Conservation (phyloP, 2,888 invertebrate genomes). For the Salpingus planirostris region DNA sequence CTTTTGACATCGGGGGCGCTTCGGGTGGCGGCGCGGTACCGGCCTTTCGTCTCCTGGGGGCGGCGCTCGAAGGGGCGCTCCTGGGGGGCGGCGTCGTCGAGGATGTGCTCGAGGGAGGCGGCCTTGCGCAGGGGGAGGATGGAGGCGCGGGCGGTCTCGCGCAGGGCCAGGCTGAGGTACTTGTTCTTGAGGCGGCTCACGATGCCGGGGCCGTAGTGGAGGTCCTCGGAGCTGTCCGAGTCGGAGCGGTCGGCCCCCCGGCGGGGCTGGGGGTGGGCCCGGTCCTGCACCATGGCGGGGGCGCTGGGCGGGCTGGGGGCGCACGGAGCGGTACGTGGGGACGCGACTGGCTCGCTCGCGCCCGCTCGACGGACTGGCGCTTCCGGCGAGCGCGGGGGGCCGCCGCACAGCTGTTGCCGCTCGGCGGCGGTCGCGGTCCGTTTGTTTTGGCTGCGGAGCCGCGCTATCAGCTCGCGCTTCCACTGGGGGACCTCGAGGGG, state of each 20-base stretch:
- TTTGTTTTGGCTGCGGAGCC: slow-evolving; percentile 50
- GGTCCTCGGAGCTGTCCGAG: slow-evolving; percentile 55
- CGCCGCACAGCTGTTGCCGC: slow-evolving; percentile 17
- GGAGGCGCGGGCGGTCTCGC: slow-evolving; percentile 59
- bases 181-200: slow-evolving; percentile 80
- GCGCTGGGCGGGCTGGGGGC: slow-evolving; percentile 3
- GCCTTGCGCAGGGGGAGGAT: slow-evolving; percentile 66
- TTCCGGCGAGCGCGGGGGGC: slow-evolving; percentile 31
- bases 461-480: slow-evolving; percentile 75
- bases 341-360: slow-evolving; percentile 10
- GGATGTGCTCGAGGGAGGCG: slow-evolving; percentile 73
- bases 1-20: slow-evolving; percentile 65
- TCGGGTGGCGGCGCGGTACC: slow-evolving; percentile 46
- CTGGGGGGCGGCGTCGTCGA: slow-evolving; percentile 54
- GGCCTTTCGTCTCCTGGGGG: slow-evolving; percentile 29
- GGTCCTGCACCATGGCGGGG: slow-evolving; percentile 42
- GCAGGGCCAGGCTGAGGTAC: slow-evolving; percentile 74
- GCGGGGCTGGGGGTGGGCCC: slow-evolving; percentile 37
- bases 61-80: slow-evolving; percentile 26
- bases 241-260: slow-evolving; percentile 28
- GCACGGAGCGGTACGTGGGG: slow-evolving; percentile 19
- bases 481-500: slow-evolving; percentile 56
- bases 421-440: slow-evolving; percentile 24
- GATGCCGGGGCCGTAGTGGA: slow-evolving; percentile 86
- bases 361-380: slow-evolving; percentile 26